phyloP scores from a whole-genome alignment of 2,888 invertebrate species.

The Drosophila macrospina region DNA sequence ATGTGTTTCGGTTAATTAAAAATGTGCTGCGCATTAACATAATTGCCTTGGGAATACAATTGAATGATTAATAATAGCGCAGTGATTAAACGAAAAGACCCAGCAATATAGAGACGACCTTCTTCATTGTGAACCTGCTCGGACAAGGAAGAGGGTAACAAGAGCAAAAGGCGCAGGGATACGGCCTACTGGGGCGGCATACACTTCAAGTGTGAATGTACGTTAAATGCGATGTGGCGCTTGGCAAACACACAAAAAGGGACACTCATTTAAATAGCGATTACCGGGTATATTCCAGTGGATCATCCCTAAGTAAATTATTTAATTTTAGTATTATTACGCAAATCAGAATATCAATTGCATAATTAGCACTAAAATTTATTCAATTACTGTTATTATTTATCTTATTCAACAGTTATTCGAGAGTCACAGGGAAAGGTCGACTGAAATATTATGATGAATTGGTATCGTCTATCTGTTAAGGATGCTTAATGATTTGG shows the following conservation, averaged over 20 bases:
- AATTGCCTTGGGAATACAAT: slow-evolving; percentile 73
- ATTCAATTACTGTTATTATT: slow-evolving; percentile 2
- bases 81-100: slow-evolving; percentile 63
- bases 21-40: slow-evolving; percentile 72
- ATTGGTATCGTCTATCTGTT: no score
- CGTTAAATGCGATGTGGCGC: slow-evolving; percentile 16
- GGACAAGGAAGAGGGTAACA: not conserved
- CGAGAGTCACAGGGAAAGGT: no score
- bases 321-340: not conserved
- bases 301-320: slow-evolving; percentile 1
- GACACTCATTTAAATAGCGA: not conserved
- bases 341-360: not conserved
- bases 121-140: slow-evolving; percentile 45
- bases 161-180: not conserved
- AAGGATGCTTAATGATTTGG: no score
- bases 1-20: slow-evolving; percentile 66
- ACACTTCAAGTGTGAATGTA: slow-evolving; percentile 19
- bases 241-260: slow-evolving; percentile 3
- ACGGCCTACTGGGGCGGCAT: slow-evolving; percentile 3
- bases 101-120: slow-evolving; percentile 42
- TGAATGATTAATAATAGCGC: slow-evolving; percentile 74
- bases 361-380: not conserved
- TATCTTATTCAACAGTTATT: no score
- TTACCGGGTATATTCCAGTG: slow-evolving; percentile 14
- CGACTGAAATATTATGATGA: no score